Evolutionary conservation across 1,140 invertebrate genomes (phyloP), one percentile per base, ranked within the genome.

Genomic region (Hypothenemus hampei): DNA sequence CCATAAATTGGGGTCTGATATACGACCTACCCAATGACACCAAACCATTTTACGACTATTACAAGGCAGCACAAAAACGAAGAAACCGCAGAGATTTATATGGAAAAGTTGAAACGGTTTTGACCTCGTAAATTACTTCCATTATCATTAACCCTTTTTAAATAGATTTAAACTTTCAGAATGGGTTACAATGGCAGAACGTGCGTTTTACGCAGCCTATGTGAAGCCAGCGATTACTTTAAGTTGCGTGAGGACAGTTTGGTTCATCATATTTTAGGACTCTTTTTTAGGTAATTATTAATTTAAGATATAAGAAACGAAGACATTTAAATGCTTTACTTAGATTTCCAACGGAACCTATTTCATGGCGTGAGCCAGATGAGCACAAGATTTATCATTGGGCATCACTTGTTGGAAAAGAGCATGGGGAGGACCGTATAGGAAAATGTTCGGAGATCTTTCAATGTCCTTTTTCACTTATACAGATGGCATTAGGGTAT

Each of bases 1-100:
- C 80, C 1, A 61, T 86, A 7, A 87, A 87, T 70, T 89, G 85
- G 85, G 85, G 84, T 45, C 81, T 86, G 29, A 82, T 84, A 1
- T 89, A 87, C 59, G 84, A 87, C 61, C 67, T 89, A 31, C 86
- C 86, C 1, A 78, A 87, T 61, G 78, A 81, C 50, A 81, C 81
- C 0, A 82, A 80, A 64, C 44, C 55, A 33, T 71, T 80, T 18
- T 69, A 79, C 3, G 72, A 75, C 31, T 26, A 74, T 37, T 46
- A 36, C 33, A 15, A 26, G 26, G 39, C 36, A 20, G 18, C 58
- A 62, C 33, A 69, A 73, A 63, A 84, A 58, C 72, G 77, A 40
- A 70, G 77, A 59, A 78, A 74, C 61, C 75, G 79, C 21, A 66
- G 77, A 19, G 81, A 79, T 56, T 70, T 82, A 26, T 87, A 86